These are phyloP conservation scores for Drosophila rhopaloa DNA, from an alignment of 1,140 invertebrate species.

Conservation along the genomic window DNA sequence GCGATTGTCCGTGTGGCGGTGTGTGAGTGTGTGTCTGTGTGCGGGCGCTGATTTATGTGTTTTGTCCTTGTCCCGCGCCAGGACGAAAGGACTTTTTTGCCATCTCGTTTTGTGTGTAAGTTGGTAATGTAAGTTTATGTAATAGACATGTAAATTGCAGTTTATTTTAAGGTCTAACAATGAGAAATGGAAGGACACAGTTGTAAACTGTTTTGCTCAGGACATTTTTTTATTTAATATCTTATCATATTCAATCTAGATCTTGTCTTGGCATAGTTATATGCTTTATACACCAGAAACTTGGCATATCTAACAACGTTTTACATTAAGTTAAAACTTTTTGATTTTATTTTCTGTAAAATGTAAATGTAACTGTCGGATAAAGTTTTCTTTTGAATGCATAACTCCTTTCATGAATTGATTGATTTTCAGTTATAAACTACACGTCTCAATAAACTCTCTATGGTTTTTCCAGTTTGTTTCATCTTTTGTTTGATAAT, in stretches of 20 bases:
- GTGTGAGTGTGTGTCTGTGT: constrained; percentile 8
- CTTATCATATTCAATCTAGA: too few relatives aligned
- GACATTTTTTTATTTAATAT: not conserved
- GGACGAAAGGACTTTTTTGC: constrained; percentile 40
- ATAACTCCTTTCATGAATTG: too few relatives aligned
- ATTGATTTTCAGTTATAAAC: not conserved
- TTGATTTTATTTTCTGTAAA: too few relatives aligned
- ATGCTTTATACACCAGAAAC: too few relatives aligned
- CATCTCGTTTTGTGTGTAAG: constrained; percentile 44
- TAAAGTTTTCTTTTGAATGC: too few relatives aligned
- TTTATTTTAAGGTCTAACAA: constrained; percentile 24
- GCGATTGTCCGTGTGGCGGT: constrained; percentile 2
- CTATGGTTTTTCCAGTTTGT: too few relatives aligned
- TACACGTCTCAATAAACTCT: not conserved
- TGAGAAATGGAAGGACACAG: constrained; percentile 15
- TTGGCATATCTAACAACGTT: too few relatives aligned
- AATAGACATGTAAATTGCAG: constrained; percentile 49
- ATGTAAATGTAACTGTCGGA: too few relatives aligned
- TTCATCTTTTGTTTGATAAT: too few relatives aligned
- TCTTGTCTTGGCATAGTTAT: not conserved
- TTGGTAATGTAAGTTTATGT: constrained; percentile 47
- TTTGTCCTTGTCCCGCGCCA: constrained; percentile 50
- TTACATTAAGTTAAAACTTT: too few relatives aligned
- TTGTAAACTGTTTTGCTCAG: not conserved
- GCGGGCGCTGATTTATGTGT: constrained; percentile 64